Percentiles rank a stretch among this genome's conserved stretches.
Evolutionary conservation across 2,888 invertebrate genomes (phyloP).

Genomic region (Dicycla oo): DNA sequence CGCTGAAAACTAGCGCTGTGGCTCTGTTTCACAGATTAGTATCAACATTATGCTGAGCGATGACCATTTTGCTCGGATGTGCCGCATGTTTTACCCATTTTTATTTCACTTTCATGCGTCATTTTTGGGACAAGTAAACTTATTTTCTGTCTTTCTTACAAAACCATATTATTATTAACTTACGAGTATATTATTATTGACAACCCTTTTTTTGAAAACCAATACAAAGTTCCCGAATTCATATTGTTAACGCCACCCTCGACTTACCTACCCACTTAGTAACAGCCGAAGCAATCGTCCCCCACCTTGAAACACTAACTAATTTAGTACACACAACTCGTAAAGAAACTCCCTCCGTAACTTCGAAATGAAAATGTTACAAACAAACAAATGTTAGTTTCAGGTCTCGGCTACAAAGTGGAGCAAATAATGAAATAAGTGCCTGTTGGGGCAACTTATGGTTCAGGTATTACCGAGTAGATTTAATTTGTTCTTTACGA

Average conservation of each 20-base stretch:
- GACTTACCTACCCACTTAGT: constrained; percentile 7
- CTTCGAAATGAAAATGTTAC: constrained; percentile 53
- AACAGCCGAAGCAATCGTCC: constrained; percentile 42
- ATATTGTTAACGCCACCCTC: background rate
- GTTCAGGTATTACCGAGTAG: background rate
- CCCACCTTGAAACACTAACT: constrained; percentile 52
- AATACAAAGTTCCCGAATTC: background rate
- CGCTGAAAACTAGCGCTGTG: background rate
- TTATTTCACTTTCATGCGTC: too few relatives aligned
- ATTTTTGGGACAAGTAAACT: background rate
- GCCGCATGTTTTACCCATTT: background rate
- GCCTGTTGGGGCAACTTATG: background rate
- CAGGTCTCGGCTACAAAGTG: constrained; percentile 15
- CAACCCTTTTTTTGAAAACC: background rate
- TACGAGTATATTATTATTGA: too few relatives aligned
- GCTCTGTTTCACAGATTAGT: background rate
- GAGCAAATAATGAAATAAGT: constrained; percentile 13
- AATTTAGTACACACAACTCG: constrained; percentile 42
- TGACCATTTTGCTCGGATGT: background rate
- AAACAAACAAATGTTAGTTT: constrained; percentile 45
- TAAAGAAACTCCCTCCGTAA: constrained; percentile 41
- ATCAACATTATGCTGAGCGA: background rate
- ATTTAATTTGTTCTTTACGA: background rate
- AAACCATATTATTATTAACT: too few relatives aligned
- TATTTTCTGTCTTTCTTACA: too few relatives aligned